A percentile compares a stretch with the other conserved stretches of the same genome.
These are phyloP conservation scores for Aleiodes testaceus DNA, from an alignment of 2,888 invertebrate genomes.

Conservation along the genomic window DNA sequence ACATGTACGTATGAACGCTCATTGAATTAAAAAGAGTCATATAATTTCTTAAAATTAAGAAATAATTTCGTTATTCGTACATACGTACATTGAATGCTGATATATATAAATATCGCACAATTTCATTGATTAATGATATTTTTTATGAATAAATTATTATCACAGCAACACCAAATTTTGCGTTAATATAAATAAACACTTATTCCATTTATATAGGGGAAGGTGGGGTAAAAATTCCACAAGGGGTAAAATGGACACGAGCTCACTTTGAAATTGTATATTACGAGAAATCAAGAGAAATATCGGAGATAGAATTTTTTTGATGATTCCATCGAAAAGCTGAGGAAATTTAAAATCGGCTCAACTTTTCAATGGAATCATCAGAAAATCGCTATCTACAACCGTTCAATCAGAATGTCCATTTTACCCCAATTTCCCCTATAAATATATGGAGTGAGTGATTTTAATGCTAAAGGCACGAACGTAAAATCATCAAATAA, in stretches of 20 bases:
- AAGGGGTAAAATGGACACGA: too few species aligned
- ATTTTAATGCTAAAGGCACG: conserved; percentile 41
- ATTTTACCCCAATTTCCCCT: too few species aligned
- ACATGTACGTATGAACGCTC: conserved; percentile 49
- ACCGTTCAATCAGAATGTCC: too few species aligned
- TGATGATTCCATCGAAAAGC: too few species aligned
- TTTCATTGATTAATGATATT: conserved; percentile 2
- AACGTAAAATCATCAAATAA: conserved; percentile 45
- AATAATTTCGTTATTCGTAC: conserved; percentile 33
- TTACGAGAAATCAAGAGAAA: too few species aligned
- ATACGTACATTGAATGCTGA: conserved; percentile 51
- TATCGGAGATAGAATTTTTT: too few species aligned
- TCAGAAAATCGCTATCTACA: too few species aligned
- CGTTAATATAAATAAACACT: conserved; percentile 56
- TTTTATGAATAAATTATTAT: conserved; percentile 44
- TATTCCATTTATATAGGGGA: too few species aligned
- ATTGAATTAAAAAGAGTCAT: conserved; percentile 53
- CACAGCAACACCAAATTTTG: conserved; percentile 70
- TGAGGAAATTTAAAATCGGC: too few species aligned
- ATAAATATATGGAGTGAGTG: conserved; percentile 38
- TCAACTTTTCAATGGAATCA: too few species aligned
- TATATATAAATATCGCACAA: conserved; percentile 28
- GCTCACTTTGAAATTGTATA: too few species aligned
- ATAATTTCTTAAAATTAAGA: background rate
- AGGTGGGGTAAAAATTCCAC: too few species aligned